Conservation (phyloP, 2,888 invertebrate genomes). For the Cheilosia grossa region DNA sequence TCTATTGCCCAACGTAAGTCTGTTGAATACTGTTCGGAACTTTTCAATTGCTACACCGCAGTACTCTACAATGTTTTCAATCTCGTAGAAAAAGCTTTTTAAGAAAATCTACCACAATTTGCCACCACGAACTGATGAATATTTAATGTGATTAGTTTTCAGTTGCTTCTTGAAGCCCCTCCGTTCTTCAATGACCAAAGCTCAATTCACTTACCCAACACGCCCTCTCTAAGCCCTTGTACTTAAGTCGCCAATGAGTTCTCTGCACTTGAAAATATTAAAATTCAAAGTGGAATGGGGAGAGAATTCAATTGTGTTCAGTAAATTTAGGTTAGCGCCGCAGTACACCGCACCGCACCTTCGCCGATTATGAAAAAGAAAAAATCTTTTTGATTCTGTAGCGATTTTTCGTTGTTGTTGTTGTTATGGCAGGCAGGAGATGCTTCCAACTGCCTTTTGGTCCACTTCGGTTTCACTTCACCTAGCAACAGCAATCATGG, state of each 20-base stretch:
- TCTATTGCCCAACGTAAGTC: too few relatives aligned
- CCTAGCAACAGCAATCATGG: background rate
- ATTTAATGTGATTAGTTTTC: constrained; percentile 67
- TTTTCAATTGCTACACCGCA: too few relatives aligned
- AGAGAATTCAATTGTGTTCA: constrained; percentile 64
- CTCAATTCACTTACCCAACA: constrained; percentile 56
- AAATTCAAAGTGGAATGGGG: constrained; percentile 58
- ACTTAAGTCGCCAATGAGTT: constrained; percentile 16
- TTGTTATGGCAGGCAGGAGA: background rate
- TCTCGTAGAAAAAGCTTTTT: background rate
- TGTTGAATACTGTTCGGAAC: too few relatives aligned
- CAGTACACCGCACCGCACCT: constrained; percentile 44
- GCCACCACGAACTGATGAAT: constrained; percentile 51
- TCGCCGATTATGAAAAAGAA: constrained; percentile 45
- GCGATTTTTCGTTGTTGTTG: constrained; percentile 11
- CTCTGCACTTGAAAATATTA: constrained; percentile 67
- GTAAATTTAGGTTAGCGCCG: constrained; percentile 65
- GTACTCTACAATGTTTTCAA: background rate
- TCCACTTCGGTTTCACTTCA: background rate
- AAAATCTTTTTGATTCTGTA: constrained; percentile 26
- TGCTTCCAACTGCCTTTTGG: constrained; percentile 32
- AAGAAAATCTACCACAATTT: constrained; percentile 8
- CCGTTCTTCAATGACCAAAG: constrained; percentile 56
- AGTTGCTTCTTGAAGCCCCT: constrained; percentile 51
- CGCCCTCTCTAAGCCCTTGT: constrained; percentile 5